Base-by-base conservation (phyloP, 2,113 vertebrate species). In the Shinisaurus crocodilurus region DNA sequence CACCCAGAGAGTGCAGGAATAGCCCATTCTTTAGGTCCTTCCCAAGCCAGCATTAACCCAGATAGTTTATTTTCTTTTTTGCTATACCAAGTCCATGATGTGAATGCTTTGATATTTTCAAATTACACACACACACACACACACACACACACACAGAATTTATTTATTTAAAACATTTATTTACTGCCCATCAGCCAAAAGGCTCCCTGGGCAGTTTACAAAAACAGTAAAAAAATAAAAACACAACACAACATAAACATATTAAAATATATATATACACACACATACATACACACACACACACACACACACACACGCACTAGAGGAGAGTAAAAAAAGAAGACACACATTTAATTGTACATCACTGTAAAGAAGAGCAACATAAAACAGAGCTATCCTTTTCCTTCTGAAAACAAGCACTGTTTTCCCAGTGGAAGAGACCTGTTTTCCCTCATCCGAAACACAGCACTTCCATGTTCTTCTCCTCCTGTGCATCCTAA, bases 401-500 rank as follows among this genome's bases (percentile, higher is more conserved):
- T 93, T 91, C 90, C 23, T 82, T 91, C 86, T 87, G 67, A 94
- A 93, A 15, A 89, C 85, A 93, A 92, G 1, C 9, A 87, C 43
- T 70, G 34, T 92, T 94, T 92, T 92, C 86, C 92, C 90, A 27
- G 27, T 69, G 85, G 91, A 91, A 94, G 93, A 95, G 82, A 43
- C 72, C 15, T 37, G 6, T 93, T 96, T 81, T 94, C 27, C 18
- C 67, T 95, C 90, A 90, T 88, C 37, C 95, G 92, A 90, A 60
- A 94, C 94, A 94, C 85, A 65, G 81, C 37, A 29, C 72, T 93
- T 95, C 74, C 82, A 57, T 87, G 57, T 10, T 79, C 70, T 89
- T 2, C 6, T 95, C 93, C 91, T 96, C 27, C 83, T 96, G 88
- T 67, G 88, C 10, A 8, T 94, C 95, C 89, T 89, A 85, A 95